Base-by-base conservation (phyloP, 37 sponge, comb jelly and placozoan genomes). In the Chondrilla cf. caribensis region DNA sequence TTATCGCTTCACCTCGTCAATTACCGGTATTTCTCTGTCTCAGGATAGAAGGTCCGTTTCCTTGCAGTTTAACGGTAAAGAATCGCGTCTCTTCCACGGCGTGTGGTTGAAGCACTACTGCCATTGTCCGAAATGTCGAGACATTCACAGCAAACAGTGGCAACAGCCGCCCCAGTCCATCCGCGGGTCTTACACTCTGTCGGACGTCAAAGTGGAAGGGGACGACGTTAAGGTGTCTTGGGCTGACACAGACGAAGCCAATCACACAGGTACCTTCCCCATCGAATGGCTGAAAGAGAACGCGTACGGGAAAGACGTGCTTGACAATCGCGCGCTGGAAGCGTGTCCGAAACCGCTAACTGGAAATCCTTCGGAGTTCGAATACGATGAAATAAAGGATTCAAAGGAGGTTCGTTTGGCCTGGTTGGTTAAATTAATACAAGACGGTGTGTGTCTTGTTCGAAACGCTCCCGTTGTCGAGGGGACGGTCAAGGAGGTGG, bases 21-120 rank as follows among this genome's bases (percentile, higher is more conserved):
- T 47, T 11, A 47, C 51, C 51, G 11, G 11, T 11, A 47, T 47
- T 14, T 6, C 51, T 14, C 1, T 73, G 3, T n/a, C 76, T 36
- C 31, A 37, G 21, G 44, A 73, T 25, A 73, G 40, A 39, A 73
- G 36, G 43, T 22, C 44, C 43, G 39, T 73, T 37, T 43, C 76
- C 15, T 1, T 73, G n/a, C 38, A 39, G 44, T 39, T 42, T 39
- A 2, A 73, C 24, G 76, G 41, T 24, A 37, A 22, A 5, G 76
- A 5, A 2, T 6, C 76, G 25, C 41, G n/a, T 43, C 31, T 6
- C 43, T 73, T 36, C 76, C 76, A 73, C 76, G 76, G 38, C 38
- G 76, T 73, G 1, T 73, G 76, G 76, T 43, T 73, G 5, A 73
- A 42, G 24, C 76, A 73, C 38, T 22, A 17, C 25, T 73, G 76